phyloP scores from a whole-genome alignment of 2,797 vertebrate genomes.

The Rallus crepitans region DNA sequence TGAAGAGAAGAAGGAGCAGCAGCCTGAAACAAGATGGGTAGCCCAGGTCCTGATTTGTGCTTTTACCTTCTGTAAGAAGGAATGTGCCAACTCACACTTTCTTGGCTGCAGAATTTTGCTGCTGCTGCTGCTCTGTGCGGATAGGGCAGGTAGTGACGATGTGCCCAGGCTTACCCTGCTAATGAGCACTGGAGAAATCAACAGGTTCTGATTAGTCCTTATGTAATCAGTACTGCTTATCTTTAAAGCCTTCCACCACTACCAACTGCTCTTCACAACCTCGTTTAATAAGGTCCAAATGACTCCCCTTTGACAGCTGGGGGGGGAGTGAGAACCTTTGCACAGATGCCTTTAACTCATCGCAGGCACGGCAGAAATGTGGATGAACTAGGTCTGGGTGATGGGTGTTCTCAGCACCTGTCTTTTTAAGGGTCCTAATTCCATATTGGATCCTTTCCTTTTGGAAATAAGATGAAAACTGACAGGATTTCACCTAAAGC shows the following conservation, averaged over 20 bases:
- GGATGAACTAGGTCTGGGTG: not conserved
- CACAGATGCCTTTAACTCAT: not conserved
- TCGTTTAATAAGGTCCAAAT: not conserved
- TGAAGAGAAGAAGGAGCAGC: not conserved
- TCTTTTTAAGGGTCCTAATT: not conserved
- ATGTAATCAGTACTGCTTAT: conserved; percentile 10
- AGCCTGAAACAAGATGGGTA: accelerated
- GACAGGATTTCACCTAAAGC: not conserved
- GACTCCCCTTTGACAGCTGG: not conserved
- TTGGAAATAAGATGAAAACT: not conserved
- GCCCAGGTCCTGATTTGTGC: accelerated
- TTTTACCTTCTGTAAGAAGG: not conserved
- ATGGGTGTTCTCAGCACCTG: not conserved
- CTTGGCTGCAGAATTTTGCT: not conserved
- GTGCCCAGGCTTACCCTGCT: not conserved
- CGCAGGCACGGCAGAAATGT: accelerated
- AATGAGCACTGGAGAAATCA: not conserved
- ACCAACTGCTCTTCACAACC: not conserved
- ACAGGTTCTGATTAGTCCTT: conserved; percentile 28
- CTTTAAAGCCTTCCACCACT: not conserved
- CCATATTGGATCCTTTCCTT: not conserved
- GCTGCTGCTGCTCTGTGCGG: not conserved
- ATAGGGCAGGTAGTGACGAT: not conserved
- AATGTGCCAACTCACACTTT: too few relatives aligned
- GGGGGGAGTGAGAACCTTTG: not conserved